Base-by-base conservation (phyloP, 2,888 invertebrate genomes). In the Sisyra terminalis region DNA sequence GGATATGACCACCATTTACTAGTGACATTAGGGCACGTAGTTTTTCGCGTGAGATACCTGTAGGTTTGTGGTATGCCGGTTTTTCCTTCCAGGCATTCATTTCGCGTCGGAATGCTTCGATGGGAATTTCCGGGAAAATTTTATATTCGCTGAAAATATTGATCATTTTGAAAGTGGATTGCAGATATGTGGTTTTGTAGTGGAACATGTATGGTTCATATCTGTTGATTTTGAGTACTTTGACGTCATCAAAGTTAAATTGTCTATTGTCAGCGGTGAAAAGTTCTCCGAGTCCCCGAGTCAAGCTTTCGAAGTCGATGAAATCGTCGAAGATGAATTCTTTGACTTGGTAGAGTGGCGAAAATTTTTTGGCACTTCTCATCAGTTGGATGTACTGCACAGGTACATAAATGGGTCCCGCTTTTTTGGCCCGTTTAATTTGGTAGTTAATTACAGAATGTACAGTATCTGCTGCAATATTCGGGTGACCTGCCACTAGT, bases 271-370 rank as follows among this genome's bases (percentile, higher is more conserved):
- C 13, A 10, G 13, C 13, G 13, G 6, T 11, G 13, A 34, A 34
- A 10, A 7, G 10, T 34, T 11, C 34, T 30, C 29, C 16, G 16
- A 31, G 14, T 10, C 29, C 32, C 40, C 43, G 10, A 13, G 37
- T 14, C 17, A 39, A 29, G 39, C 18, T 24, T 18, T 41, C 40
- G 9, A 13, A 45, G 32, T 44, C 37, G 18, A 39, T 34, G 13
- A 40, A 30, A 39, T 45, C 40, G n/a, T 14, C 37, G 11, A 42
- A 42, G 10, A 16, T 29, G n/a, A 45, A 38, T 42, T 45, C 42
- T 29, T 17, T 38, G 9, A 45, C 42, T 11, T 15, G 10, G 16
- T 45, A 45, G 11, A 18, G 42, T 13, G 24, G 14, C 10, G 31
- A 31, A 30, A 36, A 29, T 29, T 45, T 45, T 37, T 42, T 42